phyloP scores from a whole-genome alignment of 2,797 vertebrate genomes.

The Semaprochilodus insignis region DNA sequence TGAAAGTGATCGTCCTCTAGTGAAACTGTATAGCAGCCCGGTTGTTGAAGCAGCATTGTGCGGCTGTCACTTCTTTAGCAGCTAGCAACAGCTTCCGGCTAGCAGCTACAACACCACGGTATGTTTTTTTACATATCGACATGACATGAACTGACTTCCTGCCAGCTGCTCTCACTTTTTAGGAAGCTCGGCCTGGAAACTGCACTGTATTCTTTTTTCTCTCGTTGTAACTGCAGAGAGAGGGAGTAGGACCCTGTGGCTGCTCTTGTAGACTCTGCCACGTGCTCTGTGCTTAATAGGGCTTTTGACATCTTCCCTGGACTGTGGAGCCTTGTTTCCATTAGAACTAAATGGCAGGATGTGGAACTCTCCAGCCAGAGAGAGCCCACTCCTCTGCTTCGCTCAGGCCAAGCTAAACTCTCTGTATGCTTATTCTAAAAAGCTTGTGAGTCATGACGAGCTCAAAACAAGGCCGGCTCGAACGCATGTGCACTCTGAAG shows the following conservation, averaged over 20 bases:
- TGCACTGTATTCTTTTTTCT: background rate
- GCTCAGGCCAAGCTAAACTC: conserved; percentile 6
- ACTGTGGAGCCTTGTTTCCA: background rate
- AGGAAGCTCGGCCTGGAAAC: background rate
- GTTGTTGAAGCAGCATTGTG: conserved; percentile 37
- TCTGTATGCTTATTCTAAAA: conserved; percentile 12
- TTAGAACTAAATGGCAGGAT: conserved; percentile 10
- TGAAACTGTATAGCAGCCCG: conserved; percentile 18
- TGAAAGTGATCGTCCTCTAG: conserved; percentile 14
- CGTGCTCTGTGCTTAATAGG: background rate
- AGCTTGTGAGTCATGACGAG: conserved; percentile 7
- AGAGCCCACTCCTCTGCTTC: conserved; percentile 3
- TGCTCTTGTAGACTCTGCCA: conserved; percentile 17
- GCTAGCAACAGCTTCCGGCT: conserved; percentile 39
- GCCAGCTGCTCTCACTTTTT: conserved; percentile 5
- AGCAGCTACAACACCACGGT: conserved; percentile 35
- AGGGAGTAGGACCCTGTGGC: background rate
- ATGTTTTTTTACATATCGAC: conserved; percentile 40
- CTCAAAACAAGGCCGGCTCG: background rate
- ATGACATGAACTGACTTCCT: conserved; percentile 46
- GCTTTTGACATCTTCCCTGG: conserved; percentile 14
- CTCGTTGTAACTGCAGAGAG: conserved; percentile 9
- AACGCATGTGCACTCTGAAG: background rate
- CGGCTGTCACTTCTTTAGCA: conserved; percentile 37
- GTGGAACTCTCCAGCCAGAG: conserved; percentile 4